Base-by-base conservation (phyloP, 2,888 invertebrate species). In the Nomada hirtipes region DNA sequence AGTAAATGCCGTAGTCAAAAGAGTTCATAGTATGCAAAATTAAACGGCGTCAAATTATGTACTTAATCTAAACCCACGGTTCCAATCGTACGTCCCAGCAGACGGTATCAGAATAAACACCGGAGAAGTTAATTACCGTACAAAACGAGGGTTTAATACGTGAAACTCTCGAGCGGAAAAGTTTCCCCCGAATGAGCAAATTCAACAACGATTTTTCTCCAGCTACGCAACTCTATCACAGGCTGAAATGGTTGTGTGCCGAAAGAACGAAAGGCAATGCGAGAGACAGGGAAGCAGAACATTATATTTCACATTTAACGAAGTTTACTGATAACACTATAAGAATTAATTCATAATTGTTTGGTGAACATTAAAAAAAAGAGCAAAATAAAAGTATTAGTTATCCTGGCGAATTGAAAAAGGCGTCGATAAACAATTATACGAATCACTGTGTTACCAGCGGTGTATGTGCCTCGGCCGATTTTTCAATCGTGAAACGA, bases 191-290 rank as follows among this genome's bases (percentile, higher is more conserved):
- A 68, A 61, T 72, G 57, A 63, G 63, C 68, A 68, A 79, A 36
- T 76, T 76, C 61, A 50, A 23, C 55, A 60, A 60, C 60, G 61
- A 76, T 76, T 72, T 80, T 76, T 72, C 71, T 71, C 44, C 50
- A 15, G 18, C n/a, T 44, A 26, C 4, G 47, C 13, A 74, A 69
- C 18, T 61, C 44, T 52, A 52, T 74, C 60, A 18, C 44, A 23
- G 70, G 57, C n/a, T 7, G 36, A 36, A 36, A 36, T 36, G 4
- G 36, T 2, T 26, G 26, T 7, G 36, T 36, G 36, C 36, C 36
- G 47, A 47, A 70, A 60, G 26, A 2, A 1, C 36, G 20, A n/a
- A n/a, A 23, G 4, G 11, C 47, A 47, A 13, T 20, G 10, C 9
- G 13, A 10, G n/a, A 36, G 3, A 60, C n/a, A 9, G 10, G 57